Evolutionary conservation across 1,140 invertebrate species (phyloP).

Genomic region (Riptortus pedestris): DNA sequence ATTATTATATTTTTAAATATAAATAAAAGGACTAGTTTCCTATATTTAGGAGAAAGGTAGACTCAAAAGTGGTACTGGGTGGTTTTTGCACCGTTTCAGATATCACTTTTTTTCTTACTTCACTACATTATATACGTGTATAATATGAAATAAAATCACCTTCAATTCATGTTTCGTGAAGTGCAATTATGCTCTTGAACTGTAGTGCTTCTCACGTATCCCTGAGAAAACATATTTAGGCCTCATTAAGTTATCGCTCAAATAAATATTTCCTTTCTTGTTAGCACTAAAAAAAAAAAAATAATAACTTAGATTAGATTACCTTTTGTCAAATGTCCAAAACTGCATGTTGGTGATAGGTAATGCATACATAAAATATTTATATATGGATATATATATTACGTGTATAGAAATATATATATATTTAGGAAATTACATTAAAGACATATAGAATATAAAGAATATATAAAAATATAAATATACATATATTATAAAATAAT

Average conservation of each 20-base stretch:
- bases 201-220: constrained; percentile 1
- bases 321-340: too few species aligned
- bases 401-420: constrained; percentile 9
- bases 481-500: constrained; percentile 20
- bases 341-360: constrained; percentile 14
- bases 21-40: constrained; percentile 16
- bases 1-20: constrained; percentile 3
- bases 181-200: constrained; percentile 1
- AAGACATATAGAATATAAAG: constrained; percentile 14
- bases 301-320: too few species aligned
- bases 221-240: constrained; percentile 2
- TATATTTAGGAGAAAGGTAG: constrained; percentile 23
- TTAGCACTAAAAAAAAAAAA: constrained; percentile 1
- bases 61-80: constrained; percentile 20
- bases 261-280: neutral
- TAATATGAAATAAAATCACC: neutral
- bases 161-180: neutral
- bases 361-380: neutral
- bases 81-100: neutral
- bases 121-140: neutral
- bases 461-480: constrained; percentile 15
- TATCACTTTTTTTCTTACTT: neutral
- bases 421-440: constrained; percentile 13
- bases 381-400: constrained; percentile 17
- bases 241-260: constrained; percentile 1